A percentile compares a stretch with the other conserved stretches of the same genome.
Conservation (phyloP, 2,888 invertebrate species). For the Brenthis ino region DNA sequence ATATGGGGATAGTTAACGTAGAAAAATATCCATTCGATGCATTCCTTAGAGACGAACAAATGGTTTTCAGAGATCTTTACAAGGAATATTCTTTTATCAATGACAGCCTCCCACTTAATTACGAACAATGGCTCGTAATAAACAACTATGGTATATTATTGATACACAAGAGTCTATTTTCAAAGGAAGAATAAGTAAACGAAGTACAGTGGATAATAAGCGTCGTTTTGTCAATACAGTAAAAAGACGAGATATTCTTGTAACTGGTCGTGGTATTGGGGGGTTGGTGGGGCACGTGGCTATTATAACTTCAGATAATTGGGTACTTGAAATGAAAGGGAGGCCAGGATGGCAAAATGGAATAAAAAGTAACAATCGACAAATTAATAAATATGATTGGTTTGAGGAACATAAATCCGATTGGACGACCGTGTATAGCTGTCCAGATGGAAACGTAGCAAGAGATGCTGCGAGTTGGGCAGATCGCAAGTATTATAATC, state of each 20-base stretch:
- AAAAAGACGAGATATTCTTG: conserved; percentile 57
- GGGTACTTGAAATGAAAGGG: conserved; percentile 61
- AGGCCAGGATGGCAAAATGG: conserved; percentile 51
- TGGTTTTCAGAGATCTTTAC: conserved; percentile 58
- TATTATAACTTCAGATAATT: conserved; percentile 58
- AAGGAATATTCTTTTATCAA: conserved; percentile 51
- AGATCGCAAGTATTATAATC: conserved; percentile 54
- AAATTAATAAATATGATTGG: conserved; percentile 54
- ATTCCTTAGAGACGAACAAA: conserved; percentile 57
- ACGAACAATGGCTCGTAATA: conserved; percentile 62
- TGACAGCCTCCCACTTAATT: conserved; percentile 52
- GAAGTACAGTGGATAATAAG: conserved; percentile 56
- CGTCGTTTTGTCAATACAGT: conserved; percentile 56
- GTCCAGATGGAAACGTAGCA: conserved; percentile 49
- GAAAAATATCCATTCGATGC: conserved; percentile 59
- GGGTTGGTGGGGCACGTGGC: conserved; percentile 60
- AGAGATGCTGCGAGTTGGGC: conserved; percentile 56
- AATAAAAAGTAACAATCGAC: conserved; percentile 56
- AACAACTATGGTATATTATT: conserved; percentile 61
- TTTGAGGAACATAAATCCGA: conserved; percentile 55
- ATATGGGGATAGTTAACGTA: conserved; percentile 62
- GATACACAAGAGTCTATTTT: conserved; percentile 62
- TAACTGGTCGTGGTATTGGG: conserved; percentile 50
- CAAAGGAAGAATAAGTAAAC: conserved; percentile 55
- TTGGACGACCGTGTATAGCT: conserved; percentile 60